Conservation (phyloP, 2,888 invertebrate genomes). For the Alsophila aescularia region DNA sequence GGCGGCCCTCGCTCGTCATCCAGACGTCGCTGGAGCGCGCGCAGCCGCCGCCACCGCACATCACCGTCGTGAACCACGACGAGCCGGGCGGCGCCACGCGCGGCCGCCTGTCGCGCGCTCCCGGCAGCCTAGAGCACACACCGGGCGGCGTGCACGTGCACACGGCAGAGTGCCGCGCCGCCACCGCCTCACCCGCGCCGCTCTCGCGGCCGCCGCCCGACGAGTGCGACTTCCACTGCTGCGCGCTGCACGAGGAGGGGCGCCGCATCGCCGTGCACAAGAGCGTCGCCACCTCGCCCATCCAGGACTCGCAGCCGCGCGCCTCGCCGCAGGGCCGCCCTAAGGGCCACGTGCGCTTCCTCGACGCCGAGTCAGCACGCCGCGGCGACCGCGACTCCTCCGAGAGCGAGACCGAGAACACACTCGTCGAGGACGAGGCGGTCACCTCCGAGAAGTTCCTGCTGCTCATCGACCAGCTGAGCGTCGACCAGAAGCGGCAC, state of each 20-base stretch:
- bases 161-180: slow-evolving; percentile 89
- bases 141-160: slow-evolving; percentile 91
- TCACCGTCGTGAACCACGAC: slow-evolving; percentile 97
- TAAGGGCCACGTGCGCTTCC: slow-evolving; percentile 93
- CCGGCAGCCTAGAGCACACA: slow-evolving; percentile 87
- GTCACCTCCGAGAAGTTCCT: slow-evolving; percentile 96
- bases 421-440: slow-evolving; percentile 95
- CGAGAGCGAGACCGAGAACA: slow-evolving; percentile 97
- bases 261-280: slow-evolving; percentile 96
- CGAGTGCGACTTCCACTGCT: slow-evolving; percentile 98
- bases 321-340: slow-evolving; percentile 88
- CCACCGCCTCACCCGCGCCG: slow-evolving; percentile 81
- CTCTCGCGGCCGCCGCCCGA: slow-evolving; percentile 87
- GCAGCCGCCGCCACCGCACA: slow-evolving; percentile 91
- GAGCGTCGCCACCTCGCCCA: slow-evolving; percentile 96
- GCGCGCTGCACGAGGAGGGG: slow-evolving; percentile 96
- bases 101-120: slow-evolving; percentile 88
- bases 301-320: slow-evolving; percentile 90
- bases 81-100: slow-evolving; percentile 85
- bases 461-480: slow-evolving; percentile 95
- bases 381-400: slow-evolving; percentile 92
- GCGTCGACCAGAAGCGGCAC: slow-evolving; percentile 95
- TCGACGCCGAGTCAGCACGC: slow-evolving; percentile 88
- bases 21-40: slow-evolving; percentile 90
- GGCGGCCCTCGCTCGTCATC: slow-evolving; percentile 89